A percentile compares a stretch with the other conserved stretches of the same genome.
These are phyloP conservation scores for Polyommatus iphigenia DNA, from an alignment of 2,888 invertebrate species.

Conservation along the genomic window DNA sequence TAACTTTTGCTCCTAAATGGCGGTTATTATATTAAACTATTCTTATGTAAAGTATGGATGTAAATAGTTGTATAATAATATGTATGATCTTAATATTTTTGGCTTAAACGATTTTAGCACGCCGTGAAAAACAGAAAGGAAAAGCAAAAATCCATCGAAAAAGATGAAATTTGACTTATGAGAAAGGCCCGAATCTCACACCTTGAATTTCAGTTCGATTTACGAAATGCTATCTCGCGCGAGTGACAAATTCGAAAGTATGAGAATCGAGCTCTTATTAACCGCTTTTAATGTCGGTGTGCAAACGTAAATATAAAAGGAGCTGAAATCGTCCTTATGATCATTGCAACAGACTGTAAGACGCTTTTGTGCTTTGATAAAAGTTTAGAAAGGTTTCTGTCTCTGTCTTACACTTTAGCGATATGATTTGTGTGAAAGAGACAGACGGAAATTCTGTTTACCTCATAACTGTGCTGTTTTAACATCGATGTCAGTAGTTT, in stretches of 20 bases:
- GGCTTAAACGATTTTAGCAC: not conserved
- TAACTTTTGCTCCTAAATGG: not conserved
- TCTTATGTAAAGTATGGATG: not conserved
- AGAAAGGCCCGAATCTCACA: not conserved
- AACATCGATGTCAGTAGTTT: constrained; percentile 15
- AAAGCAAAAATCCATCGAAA: not conserved
- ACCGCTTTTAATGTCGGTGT: not conserved
- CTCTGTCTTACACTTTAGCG: not conserved
- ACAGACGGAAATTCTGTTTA: not conserved
- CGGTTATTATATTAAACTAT: not conserved
- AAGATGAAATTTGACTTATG: not conserved
- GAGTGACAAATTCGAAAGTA: not conserved
- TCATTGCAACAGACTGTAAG: not conserved
- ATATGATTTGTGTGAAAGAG: not conserved
- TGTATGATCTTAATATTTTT: not conserved
- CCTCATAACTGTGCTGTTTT: not conserved
- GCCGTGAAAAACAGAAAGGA: not conserved
- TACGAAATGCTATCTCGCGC: too few relatives aligned
- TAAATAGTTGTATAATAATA: constrained; percentile 7
- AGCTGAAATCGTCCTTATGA: not conserved
- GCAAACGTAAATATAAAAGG: not conserved
- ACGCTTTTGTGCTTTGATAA: not conserved
- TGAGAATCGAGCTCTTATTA: not conserved
- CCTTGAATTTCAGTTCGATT: not conserved
- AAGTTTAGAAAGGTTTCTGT: not conserved